phyloP scores from a whole-genome alignment of 1,140 invertebrate species.

The Bombus superbus region DNA sequence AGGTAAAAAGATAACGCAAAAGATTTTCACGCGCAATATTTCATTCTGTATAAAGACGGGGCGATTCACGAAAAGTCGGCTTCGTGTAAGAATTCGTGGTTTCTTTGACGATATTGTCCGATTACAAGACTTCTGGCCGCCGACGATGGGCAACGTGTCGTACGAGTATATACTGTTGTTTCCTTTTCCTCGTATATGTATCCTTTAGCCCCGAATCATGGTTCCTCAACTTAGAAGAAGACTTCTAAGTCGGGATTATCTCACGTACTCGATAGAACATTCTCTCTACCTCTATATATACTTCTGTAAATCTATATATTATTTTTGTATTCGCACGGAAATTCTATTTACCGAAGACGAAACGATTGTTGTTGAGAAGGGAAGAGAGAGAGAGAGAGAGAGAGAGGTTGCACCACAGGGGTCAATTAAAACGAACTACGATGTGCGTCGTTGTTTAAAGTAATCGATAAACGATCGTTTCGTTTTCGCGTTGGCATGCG shows the following conservation, averaged over 20 bases:
- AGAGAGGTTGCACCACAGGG: background rate
- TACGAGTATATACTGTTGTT: background rate
- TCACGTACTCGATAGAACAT: slow-evolving; percentile 4
- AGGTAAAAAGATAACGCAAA: background rate
- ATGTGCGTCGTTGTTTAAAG: background rate
- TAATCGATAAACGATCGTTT: slow-evolving; percentile 21
- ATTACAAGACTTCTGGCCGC: slow-evolving; percentile 40
- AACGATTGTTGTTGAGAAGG: slow-evolving; percentile 7
- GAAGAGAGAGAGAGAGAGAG: no score
- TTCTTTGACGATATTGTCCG: no score
- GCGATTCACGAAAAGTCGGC: background rate
- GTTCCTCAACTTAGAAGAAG: background rate
- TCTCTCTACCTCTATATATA: slow-evolving; percentile 6
- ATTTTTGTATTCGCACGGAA: slow-evolving; percentile 50
- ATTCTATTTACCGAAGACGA: slow-evolving; percentile 31
- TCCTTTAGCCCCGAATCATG: no score
- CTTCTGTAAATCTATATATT: background rate
- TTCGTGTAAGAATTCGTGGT: no score
- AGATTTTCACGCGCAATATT: no score
- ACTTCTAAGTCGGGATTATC: background rate
- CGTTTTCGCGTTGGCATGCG: slow-evolving; percentile 47
- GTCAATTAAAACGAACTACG: background rate
- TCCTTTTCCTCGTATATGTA: background rate
- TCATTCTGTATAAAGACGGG: background rate
- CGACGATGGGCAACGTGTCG: slow-evolving; percentile 47